These are phyloP conservation scores for Peromyscus attwateri DNA, from an alignment of 2,797 vertebrate species.

Conservation along the genomic window DNA sequence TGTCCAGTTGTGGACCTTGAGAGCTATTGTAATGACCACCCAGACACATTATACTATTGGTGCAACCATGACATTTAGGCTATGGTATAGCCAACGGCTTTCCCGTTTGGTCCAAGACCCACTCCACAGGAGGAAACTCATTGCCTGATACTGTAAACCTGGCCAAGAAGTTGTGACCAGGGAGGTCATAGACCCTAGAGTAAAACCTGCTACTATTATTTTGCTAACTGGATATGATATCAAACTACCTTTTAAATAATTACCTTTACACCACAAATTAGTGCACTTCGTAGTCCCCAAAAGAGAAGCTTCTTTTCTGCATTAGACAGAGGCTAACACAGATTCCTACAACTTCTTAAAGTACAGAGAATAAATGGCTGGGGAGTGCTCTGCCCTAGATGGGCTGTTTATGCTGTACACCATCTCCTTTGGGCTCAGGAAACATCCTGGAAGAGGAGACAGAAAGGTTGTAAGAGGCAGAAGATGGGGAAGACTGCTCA, in stretches of 20 bases:
- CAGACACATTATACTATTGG: background rate
- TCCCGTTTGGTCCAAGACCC: background rate
- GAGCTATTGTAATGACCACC: background rate
- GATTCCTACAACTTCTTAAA: background rate
- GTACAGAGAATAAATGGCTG: background rate
- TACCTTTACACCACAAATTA: background rate
- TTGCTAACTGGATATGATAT: background rate
- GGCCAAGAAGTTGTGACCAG: background rate
- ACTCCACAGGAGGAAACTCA: too few species aligned
- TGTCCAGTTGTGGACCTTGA: background rate
- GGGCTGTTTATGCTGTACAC: too few species aligned
- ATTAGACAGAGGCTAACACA: background rate
- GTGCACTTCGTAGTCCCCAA: background rate
- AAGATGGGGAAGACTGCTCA: background rate
- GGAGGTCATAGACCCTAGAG: background rate
- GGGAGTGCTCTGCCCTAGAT: too few species aligned
- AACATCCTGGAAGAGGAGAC: background rate
- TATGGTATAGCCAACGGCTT: background rate
- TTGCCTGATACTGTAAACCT: background rate
- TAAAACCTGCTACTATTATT: background rate
- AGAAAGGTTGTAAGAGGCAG: background rate
- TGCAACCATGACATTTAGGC: background rate
- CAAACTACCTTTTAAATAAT: background rate
- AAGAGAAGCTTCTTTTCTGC: background rate
- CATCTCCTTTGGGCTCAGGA: background rate